Conservation (phyloP, 2,797 vertebrate species). For the Sibirionetta formosa region DNA sequence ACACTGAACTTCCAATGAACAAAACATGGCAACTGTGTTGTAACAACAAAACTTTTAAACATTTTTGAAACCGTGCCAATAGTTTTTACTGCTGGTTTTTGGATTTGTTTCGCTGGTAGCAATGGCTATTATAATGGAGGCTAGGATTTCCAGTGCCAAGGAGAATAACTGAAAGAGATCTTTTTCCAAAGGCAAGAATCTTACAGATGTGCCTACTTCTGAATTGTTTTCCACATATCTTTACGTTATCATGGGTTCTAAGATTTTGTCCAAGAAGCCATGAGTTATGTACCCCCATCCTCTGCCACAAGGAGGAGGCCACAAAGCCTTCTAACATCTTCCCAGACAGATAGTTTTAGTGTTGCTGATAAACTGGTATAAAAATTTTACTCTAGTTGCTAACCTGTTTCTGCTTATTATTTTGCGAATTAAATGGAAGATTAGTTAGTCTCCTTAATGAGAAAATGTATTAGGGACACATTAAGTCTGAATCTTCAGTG, state of each 20-base stretch:
- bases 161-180: conserved; percentile 24
- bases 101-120: not conserved
- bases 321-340: not conserved
- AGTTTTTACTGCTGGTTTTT: not conserved
- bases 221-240: conserved; percentile 5
- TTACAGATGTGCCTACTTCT: conserved; percentile 43
- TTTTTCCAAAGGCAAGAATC: conserved; percentile 41
- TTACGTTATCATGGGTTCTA: conserved; percentile 8
- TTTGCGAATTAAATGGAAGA: not conserved
- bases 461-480: not conserved
- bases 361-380: not conserved
- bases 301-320: not conserved
- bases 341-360: not conserved
- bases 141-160: conserved; percentile 52
- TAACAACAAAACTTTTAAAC: conserved; percentile 22
- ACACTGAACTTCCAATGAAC: conserved; percentile 36
- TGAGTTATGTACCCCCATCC: not conserved
- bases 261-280: not conserved
- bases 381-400: conserved; percentile 8
- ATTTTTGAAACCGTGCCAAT: conserved; percentile 35
- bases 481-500: not conserved
- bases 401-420: not conserved
- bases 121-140: conserved; percentile 9
- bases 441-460: not conserved
- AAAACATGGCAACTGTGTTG: conserved; percentile 27